phyloP scores from a whole-genome alignment of 1,140 invertebrate genomes.

The Anastrepha ludens region DNA sequence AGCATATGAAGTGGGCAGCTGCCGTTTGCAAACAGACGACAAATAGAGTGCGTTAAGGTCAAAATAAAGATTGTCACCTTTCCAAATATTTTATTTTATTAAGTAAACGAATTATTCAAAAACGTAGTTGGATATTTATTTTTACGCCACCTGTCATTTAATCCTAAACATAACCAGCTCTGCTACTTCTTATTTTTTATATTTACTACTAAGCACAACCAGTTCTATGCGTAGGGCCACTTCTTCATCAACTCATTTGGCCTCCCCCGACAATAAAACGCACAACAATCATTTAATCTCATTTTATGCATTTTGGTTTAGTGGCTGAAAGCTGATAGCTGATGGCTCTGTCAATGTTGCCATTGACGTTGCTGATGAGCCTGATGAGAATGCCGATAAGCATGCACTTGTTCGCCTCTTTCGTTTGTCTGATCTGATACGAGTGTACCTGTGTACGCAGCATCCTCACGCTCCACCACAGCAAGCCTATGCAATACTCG shows the following conservation, averaged over 20 bases:
- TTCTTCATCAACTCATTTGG: conserved; percentile 42
- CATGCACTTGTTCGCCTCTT: conserved; percentile 25
- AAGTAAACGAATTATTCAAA: too few relatives aligned
- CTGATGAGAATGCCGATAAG: conserved; percentile 40
- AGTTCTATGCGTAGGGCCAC: background rate
- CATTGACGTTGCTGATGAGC: background rate
- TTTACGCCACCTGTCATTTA: too few relatives aligned
- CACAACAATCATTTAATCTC: conserved; percentile 35
- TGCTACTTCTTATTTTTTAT: background rate
- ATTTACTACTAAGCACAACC: background rate
- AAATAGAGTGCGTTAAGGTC: too few relatives aligned
- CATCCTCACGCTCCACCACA: background rate
- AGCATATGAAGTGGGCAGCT: too few relatives aligned
- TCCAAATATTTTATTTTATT: too few relatives aligned
- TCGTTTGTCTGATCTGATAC: conserved; percentile 14
- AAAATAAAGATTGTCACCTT: too few relatives aligned
- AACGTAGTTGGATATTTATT: too few relatives aligned
- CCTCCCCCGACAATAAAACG: background rate
- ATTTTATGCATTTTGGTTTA: conserved; percentile 24
- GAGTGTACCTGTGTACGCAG: background rate
- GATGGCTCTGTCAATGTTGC: conserved; percentile 34
- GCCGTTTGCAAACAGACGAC: too few relatives aligned
- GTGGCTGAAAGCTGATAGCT: conserved; percentile 11
- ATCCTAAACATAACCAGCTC: too few relatives aligned
- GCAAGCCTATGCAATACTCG: too few relatives aligned